A percentile compares a stretch with the other conserved stretches of the same genome.
phyloP scores from a whole-genome alignment of 2,888 invertebrate species.

The Dascillus cervinus region DNA sequence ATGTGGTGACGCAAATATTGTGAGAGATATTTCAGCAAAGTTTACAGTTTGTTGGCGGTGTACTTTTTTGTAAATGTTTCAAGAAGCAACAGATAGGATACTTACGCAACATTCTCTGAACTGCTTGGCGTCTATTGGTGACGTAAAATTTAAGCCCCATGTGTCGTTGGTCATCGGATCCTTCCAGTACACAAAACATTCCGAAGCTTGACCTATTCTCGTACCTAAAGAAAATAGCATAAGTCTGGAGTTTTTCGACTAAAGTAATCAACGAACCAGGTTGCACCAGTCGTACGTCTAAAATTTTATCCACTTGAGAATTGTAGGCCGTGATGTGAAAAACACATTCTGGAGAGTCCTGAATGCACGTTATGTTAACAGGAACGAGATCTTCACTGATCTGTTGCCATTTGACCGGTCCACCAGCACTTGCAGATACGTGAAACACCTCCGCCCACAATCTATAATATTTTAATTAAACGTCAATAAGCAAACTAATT shows the following conservation, averaged over 20 bases:
- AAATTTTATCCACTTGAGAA: conserved; percentile 96
- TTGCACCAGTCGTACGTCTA: conserved; percentile 93
- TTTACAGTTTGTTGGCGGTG: no score
- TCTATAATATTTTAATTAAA: conserved; percentile 51
- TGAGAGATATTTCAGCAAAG: no score
- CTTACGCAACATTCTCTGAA: conserved; percentile 96
- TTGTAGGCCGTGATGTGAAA: conserved; percentile 99
- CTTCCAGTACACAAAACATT: conserved; percentile 99
- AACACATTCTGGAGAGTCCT: conserved; percentile 93
- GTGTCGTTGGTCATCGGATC: conserved; percentile 95
- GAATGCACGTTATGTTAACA: conserved; percentile 95
- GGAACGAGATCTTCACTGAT: conserved; percentile 97
- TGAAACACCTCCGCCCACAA: conserved; percentile 99
- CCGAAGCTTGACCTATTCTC: conserved; percentile 93
- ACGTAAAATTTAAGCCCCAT: conserved; percentile 97
- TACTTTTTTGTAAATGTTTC: no score
- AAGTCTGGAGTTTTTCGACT: background rate
- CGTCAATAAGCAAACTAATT: no score
- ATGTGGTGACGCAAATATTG: no score
- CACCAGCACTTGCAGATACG: conserved; percentile 87
- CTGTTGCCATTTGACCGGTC: conserved; percentile 95
- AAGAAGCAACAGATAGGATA: conserved; percentile 46
- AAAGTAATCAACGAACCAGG: no score
- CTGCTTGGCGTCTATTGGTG: conserved; percentile 94
- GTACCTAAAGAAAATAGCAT: conserved; percentile 60